Percentiles rank a stretch among this genome's conserved stretches.
These are phyloP conservation scores for Hedychridium roseum DNA, from an alignment of 2,888 invertebrate genomes.

Conservation along the genomic window DNA sequence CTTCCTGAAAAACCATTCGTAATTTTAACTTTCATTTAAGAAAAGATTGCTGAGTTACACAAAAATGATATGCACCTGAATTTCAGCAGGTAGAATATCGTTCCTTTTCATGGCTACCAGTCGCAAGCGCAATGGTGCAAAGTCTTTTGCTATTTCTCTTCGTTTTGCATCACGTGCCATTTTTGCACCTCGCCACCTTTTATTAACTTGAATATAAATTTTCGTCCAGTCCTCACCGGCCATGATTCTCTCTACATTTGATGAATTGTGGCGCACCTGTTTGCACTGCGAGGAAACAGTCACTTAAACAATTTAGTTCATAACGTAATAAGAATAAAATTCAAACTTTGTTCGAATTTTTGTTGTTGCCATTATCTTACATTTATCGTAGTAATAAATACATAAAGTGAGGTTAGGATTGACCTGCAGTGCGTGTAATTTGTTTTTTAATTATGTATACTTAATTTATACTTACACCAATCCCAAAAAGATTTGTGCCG, in stretches of 20 bases:
- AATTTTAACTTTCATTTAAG: not conserved
- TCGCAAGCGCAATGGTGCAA: conserved; percentile 80
- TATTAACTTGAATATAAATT: no score
- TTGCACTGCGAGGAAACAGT: no score
- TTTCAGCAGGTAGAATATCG: conserved; percentile 82
- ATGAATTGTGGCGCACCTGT: no score
- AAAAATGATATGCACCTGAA: conserved; percentile 61
- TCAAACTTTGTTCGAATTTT: not conserved
- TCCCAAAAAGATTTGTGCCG: conserved; percentile 18
- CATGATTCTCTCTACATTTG: no score
- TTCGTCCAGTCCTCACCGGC: no score
- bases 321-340: not conserved
- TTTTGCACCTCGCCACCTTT: no score
- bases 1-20: conserved; percentile 66
- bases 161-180: conserved; percentile 90
- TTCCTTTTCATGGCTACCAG: conserved; percentile 86
- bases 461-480: conserved; percentile 33
- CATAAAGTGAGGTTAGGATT: not conserved
- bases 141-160: conserved; percentile 76
- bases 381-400: no score
- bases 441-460: not conserved
- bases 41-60: not conserved
- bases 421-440: not conserved
- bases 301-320: no score
- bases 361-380: not conserved